These are phyloP conservation scores for Monodelphis domestica DNA, from an alignment of 2,797 vertebrate genomes.

Conservation along the genomic window DNA sequence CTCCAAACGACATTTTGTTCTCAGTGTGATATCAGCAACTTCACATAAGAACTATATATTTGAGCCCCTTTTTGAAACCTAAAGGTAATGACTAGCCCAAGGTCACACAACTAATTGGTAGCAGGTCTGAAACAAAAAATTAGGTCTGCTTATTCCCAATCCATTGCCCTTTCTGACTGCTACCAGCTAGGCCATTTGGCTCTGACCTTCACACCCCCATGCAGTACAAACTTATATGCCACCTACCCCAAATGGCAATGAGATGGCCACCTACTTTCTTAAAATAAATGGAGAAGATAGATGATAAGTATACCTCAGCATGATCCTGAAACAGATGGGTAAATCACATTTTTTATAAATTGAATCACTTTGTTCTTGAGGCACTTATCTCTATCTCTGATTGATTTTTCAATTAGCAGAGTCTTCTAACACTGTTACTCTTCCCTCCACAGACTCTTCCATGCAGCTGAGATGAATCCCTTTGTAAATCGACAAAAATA, in stretches of 20 bases:
- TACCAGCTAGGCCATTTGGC: background rate
- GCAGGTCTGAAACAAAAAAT: background rate
- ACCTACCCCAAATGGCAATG: background rate
- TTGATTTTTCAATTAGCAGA: background rate
- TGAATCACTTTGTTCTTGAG: background rate
- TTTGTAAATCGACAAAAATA: background rate
- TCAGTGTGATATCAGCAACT: background rate
- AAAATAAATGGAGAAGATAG: background rate
- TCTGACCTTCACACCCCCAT: background rate
- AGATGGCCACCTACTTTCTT: background rate
- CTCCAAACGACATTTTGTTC: background rate
- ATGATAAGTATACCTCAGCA: background rate
- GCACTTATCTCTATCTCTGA: conserved; percentile 3
- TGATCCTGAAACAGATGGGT: background rate
- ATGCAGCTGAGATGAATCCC: background rate
- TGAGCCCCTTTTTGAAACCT: background rate
- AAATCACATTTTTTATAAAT: background rate
- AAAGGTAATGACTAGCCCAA: background rate
- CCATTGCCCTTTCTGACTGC: background rate
- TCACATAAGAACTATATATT: background rate
- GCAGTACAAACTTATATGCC: background rate
- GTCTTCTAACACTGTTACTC: background rate
- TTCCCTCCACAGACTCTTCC: background rate
- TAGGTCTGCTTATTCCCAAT: background rate
- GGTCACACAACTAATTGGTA: background rate